Evolutionary conservation across 2,888 invertebrate species (phyloP).

Genomic region (Melieria crassipennis): DNA sequence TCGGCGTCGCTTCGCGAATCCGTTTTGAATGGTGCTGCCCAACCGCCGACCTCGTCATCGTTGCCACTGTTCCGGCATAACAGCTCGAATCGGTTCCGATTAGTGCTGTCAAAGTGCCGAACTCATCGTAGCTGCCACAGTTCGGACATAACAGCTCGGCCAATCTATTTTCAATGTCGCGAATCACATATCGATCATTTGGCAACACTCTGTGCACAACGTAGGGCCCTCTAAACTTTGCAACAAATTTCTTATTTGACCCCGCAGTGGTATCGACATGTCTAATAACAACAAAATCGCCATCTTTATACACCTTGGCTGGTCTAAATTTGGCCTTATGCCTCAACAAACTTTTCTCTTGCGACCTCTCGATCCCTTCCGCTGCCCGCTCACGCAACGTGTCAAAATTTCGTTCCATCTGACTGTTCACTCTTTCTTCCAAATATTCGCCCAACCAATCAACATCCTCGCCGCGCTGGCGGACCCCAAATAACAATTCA

Average conservation of each 20-base stretch:
- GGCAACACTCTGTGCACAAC: slow-evolving; percentile 18
- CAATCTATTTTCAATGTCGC: slow-evolving; percentile 17
- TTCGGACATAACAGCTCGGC: no score
- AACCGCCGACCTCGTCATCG: no score
- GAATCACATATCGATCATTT: slow-evolving; percentile 13
- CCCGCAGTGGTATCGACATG: slow-evolving; percentile 11
- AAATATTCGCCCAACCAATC: slow-evolving; percentile 27
- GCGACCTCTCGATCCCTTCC: slow-evolving; percentile 14
- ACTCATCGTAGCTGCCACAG: no score
- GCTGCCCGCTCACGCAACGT: slow-evolving; percentile 1
- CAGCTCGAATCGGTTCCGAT: no score
- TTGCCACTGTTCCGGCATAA: no score
- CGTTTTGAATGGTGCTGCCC: no score
- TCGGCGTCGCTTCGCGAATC: no score
- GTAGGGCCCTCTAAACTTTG: slow-evolving; percentile 16
- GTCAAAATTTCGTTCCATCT: not conserved
- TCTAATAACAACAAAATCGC: slow-evolving; percentile 15
- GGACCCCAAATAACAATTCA: slow-evolving; percentile 35
- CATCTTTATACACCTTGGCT: not conserved
- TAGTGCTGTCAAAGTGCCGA: no score
- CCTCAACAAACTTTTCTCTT: slow-evolving; percentile 6
- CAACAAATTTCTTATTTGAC: slow-evolving; percentile 7
- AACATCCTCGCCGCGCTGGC: slow-evolving; percentile 27
- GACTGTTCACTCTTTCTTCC: slow-evolving; percentile 5
- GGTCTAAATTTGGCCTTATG: not conserved